Evolutionary conservation across 1,140 invertebrate genomes (phyloP).

Genomic region (Chionoecetes opilio): DNA sequence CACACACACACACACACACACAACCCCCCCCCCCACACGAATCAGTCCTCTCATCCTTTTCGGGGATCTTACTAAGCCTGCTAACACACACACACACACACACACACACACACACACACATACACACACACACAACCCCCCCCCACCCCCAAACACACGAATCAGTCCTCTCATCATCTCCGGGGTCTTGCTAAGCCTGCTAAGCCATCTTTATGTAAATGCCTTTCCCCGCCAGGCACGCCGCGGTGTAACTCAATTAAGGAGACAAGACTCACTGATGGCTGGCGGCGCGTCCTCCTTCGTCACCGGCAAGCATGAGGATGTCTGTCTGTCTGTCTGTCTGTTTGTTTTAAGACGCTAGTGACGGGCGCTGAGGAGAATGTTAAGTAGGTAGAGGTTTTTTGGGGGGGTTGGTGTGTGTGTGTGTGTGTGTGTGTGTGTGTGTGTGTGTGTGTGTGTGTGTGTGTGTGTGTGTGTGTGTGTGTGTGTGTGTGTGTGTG

Average conservation of each 20-base stretch:
- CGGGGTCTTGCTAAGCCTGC: neutral
- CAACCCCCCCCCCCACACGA: no score
- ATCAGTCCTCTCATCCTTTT: no score
- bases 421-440: no score
- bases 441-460: no score
- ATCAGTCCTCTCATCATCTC: no score
- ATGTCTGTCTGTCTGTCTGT: neutral
- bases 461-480: no score
- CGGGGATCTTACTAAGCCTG: no score
- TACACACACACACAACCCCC: neutral
- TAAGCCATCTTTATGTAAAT: slow-evolving; percentile 21
- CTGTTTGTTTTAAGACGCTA: neutral
- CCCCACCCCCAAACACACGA: neutral
- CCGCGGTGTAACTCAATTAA: slow-evolving; percentile 19
- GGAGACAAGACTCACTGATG: neutral
- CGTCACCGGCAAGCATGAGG: neutral
- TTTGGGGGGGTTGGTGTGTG: no score
- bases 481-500: no score
- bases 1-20: neutral
- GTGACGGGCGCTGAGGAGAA: no score
- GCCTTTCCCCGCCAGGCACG: neutral
- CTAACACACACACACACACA: neutral
- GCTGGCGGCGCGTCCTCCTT: slow-evolving; percentile 4
- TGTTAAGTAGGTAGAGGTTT: no score
- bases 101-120: neutral